These are phyloP conservation scores for Ophion obscuratus DNA, from an alignment of 2,888 invertebrate genomes.

Conservation along the genomic window DNA sequence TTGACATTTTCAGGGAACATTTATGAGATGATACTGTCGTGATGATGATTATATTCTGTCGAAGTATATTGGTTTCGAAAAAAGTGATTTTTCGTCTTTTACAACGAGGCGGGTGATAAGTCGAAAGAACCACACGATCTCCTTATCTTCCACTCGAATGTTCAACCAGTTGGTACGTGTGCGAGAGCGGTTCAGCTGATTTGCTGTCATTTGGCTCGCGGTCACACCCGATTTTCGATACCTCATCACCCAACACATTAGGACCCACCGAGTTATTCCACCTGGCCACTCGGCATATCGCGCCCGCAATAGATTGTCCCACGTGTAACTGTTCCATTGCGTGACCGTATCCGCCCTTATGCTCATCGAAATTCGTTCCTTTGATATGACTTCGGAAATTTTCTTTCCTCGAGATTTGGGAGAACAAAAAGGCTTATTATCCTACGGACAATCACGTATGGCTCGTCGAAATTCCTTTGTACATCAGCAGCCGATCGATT, in stretches of 20 bases:
- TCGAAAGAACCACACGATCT: not conserved
- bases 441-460: not conserved
- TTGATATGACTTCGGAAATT: not conserved
- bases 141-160: not conserved
- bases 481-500: not conserved
- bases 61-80: too few relatives aligned
- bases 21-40: too few relatives aligned
- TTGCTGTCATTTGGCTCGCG: too few relatives aligned
- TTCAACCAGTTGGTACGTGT: not conserved
- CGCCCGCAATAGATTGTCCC: not conserved
- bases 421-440: not conserved
- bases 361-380: not conserved
- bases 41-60: too few relatives aligned
- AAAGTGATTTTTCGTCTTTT: too few relatives aligned
- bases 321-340: not conserved
- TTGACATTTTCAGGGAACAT: too few relatives aligned
- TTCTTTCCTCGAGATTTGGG: not conserved
- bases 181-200: too few relatives aligned
- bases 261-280: not conserved
- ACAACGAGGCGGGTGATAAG: not conserved
- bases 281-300: not conserved
- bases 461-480: not conserved
- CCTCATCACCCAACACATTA: not conserved
- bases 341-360: not conserved
- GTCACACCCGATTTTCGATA: too few relatives aligned